Base-by-base conservation (phyloP, 2,888 invertebrate genomes). In the Dioctria rufipes region DNA sequence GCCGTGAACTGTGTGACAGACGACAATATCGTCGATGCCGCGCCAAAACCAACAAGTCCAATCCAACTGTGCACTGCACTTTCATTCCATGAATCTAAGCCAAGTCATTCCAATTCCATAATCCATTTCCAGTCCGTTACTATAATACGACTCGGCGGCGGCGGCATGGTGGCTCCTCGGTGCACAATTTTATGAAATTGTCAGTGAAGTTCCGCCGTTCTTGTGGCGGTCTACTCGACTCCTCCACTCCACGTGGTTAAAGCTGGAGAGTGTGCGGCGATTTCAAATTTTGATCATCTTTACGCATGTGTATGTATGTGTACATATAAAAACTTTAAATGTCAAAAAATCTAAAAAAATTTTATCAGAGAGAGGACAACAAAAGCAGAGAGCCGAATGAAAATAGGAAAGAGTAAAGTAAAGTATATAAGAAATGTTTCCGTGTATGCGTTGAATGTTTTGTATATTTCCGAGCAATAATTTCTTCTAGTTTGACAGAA, bases 381-480 rank as follows among this genome's bases (percentile, higher is more conserved):
- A 25, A 25, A 25, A 25, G 25, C 25, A 25, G 25, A 25, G 25
- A 25, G 25, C 25, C 25, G 25, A 25, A 25, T 25, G 25, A 25
- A 25, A 25, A 25, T 25, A 2, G 25, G 25, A 25, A 25, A 13
- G 39, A n/a, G n/a, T 9, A 49, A 49, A 46, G 42, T 11, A 8
- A 46, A 63, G 77, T 77, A 77, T 63, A 77, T 77, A 78, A 78
- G 46, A 6, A 9, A 13, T 51, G 4, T 1, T 5, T 3, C 1
- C n/a, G 78, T 78, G 25, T 25, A 63, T 80, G 73, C 42, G 82
- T 69, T 58, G 43, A 80, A 80, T 82, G 82, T 82, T 82, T 82
- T 82, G 82, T 82, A 82, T 82, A 82, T 80, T 81, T 73, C 49
- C 25, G 61, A 61, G 40, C 51, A 46, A 49, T 25, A 61, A 25